Evolutionary conservation across 2,888 invertebrate genomes (phyloP), one percentile per base, ranked within the genome.

Genomic region (Perizoma flavofasciatum): DNA sequence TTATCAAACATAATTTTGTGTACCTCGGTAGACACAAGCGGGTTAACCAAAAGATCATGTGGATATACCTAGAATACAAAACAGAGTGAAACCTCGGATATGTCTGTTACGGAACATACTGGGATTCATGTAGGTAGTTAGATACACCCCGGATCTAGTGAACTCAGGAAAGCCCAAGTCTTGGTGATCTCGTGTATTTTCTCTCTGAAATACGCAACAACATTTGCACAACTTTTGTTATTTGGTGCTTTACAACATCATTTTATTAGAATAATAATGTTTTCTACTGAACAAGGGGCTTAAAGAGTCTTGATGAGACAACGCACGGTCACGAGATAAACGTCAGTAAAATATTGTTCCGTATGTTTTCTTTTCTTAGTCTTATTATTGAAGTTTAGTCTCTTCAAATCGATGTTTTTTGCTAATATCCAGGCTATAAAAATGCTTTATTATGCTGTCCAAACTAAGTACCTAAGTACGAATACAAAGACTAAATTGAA

Each of bases 51-150:
- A 50, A 50, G 52, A 44, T 58, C 53, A 58, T 45, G 49, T 50
- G 53, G 44, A 55, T 59, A 22, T 22, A 22, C 22, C 52, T 49
- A 37, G 50, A 53, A 59, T 59, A 58, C 59, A 78, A 81, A 83
- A 57, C 78, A 77, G 77, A 63, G 62, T 66, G 70, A 78, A 79
- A 78, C 74, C 83, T 78, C 69, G 79, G 81, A 77, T 83, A 83
- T 82, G 80, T 84, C 78, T 78, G 77, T 78, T 77, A 77, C 76
- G 78, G 82, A 85, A 87, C 79, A 87, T 79, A 83, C 85, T 86
- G 77, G 77, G 77, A 81, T 78, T 78, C 77, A 74, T 78, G 75
- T 83, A 83, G 85, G 75, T 83, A 83, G 85, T 86, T 86, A 87
- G 85, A 86, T 85, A 85, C 81, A 78, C 72, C 68, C 68, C 72